Conservation (phyloP, 2,888 invertebrate species). For the Drosophila mulleri region DNA sequence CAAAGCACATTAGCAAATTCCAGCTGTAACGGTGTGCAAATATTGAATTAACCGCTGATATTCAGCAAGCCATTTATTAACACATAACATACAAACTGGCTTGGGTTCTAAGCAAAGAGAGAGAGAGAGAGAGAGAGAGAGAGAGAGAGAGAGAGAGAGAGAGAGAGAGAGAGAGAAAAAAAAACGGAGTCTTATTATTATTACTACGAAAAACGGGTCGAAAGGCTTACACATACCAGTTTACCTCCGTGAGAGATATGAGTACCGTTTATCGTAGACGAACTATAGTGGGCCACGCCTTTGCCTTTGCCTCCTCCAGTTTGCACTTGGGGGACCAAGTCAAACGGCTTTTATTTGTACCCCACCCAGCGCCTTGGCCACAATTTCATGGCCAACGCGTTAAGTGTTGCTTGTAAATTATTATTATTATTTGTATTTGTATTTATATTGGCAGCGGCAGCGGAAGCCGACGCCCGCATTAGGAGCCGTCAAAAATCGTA, state of each 20-base stretch:
- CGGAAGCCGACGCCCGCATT: constrained; percentile 60
- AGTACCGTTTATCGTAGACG: constrained; percentile 48
- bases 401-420: constrained; percentile 48
- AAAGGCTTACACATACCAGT: constrained; percentile 50
- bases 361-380: constrained; percentile 31
- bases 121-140: neutral
- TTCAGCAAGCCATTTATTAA: constrained; percentile 38
- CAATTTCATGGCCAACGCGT: constrained; percentile 65
- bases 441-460: constrained; percentile 33
- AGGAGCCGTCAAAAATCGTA: constrained; percentile 29
- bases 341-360: constrained; percentile 59
- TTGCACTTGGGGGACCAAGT: constrained; percentile 31
- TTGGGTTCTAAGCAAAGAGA: constrained; percentile 22
- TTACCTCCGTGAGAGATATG: constrained; percentile 36
- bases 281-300: constrained; percentile 32
- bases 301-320: constrained; percentile 6
- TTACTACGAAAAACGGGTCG: constrained; percentile 40
- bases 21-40: constrained; percentile 70
- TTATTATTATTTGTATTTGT: constrained; percentile 36
- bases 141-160: neutral
- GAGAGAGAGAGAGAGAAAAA: neutral
- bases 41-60: constrained; percentile 48
- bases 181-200: neutral
- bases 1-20: constrained; percentile 37
- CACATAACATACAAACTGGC: constrained; percentile 50